Conservation (phyloP, 2,113 vertebrate genomes). For the Alouatta palliata region DNA sequence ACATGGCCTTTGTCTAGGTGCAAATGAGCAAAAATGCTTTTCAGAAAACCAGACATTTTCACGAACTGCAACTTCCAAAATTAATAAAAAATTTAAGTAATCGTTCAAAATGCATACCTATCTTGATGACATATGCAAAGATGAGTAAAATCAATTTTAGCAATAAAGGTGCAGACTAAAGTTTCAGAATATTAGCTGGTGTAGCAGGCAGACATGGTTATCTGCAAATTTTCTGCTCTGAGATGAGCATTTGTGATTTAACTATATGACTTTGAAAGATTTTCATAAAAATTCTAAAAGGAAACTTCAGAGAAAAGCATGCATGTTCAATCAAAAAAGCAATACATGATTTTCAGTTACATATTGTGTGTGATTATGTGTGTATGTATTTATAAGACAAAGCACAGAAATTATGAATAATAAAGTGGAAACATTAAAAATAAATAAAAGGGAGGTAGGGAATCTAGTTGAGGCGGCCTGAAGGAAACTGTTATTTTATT, state of each 20-base stretch:
- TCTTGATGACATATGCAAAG: conserved; percentile 32
- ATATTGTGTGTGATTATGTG: not conserved
- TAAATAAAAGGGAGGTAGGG: too few species aligned
- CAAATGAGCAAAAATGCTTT: conserved; percentile 32
- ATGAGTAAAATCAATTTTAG: conserved; percentile 51
- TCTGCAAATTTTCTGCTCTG: conserved; percentile 26
- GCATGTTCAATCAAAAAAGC: not conserved
- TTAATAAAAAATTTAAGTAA: conserved; percentile 33
- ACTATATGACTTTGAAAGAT: not conserved
- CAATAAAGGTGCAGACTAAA: not conserved
- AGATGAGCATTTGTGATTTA: conserved; percentile 13
- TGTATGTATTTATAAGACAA: not conserved
- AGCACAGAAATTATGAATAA: not conserved
- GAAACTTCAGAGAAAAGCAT: not conserved
- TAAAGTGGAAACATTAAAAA: not conserved
- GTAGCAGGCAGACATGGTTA: not conserved
- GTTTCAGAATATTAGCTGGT: not conserved
- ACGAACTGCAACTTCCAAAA: not conserved
- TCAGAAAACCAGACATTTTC: conserved; percentile 29
- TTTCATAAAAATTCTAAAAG: conserved; percentile 1
- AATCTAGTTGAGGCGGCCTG: not conserved
- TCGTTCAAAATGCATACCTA: conserved; percentile 30
- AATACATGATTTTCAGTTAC: not conserved
- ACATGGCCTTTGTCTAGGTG: conserved; percentile 27
- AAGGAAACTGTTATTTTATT: not conserved